Base-by-base conservation (phyloP, 2,113 vertebrate genomes). In the Scophthalmus maximus region DNA sequence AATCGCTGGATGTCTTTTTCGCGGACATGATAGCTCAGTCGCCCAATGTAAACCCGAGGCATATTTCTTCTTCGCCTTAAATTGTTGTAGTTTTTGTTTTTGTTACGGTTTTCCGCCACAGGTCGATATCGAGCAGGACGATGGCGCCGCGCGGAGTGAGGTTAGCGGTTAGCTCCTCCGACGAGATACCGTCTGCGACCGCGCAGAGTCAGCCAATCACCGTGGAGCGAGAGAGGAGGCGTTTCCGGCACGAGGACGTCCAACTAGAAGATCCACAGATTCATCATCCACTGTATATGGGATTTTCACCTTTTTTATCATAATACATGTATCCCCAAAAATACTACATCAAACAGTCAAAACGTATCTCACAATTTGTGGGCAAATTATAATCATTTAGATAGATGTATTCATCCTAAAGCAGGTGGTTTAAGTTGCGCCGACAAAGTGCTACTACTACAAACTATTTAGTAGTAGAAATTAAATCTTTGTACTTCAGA, bases 1-100 rank as follows among this genome's bases (percentile, higher is more conserved):
- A 97, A 98, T 0, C 95, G 91, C 79, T 97, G 95, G 29, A 98
- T 95, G 86, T 97, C 96, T 78, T 97, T 97, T 64, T 97, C 96
- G 27, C 96, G 95, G 74, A 97, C 96, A 68, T 96, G 95, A 73
- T 97, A 96, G 76, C 96, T 95, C 51, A 98, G 68, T 69, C 96
- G 94, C 59, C 96, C 96, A 18, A 98, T 95, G 23, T 98, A 98
- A 10, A 98, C 95, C 62, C 96, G 96, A 68, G 96, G 96, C 96
- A 97, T 97, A 11, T 6, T n/a, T 66, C 38, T n/a, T 8, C 42
- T 26, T 1, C 3, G 1, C n/a, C 30, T 6, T 1, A 4, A 6
- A 44, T 9, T 65, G 2, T 18, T 23, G 17, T 22, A n/a, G 15
- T 66, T 58, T 9, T 38, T 26, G 38, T n/a, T n/a, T n/a, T n/a